These are phyloP conservation scores for Aleiodes alternator DNA, from an alignment of 2,888 invertebrate species.

Conservation along the genomic window DNA sequence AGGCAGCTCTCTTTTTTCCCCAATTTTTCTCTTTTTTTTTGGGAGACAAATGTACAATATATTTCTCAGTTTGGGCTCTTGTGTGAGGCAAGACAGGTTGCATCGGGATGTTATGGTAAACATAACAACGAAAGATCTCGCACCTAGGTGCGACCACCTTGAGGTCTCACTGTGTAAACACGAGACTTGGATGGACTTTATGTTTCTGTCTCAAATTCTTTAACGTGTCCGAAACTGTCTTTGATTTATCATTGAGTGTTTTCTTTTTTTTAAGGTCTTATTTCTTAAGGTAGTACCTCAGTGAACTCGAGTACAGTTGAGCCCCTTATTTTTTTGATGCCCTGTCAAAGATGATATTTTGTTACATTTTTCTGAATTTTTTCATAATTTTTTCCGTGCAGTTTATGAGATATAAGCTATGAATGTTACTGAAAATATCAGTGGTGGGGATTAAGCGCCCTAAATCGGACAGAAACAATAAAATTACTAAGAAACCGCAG, in stretches of 20 bases:
- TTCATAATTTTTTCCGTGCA: no score
- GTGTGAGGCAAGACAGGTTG: conserved; percentile 66
- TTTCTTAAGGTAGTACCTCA: neutral
- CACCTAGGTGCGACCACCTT: conserved; percentile 75
- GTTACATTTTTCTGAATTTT: no score
- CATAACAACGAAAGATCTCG: conserved; percentile 71
- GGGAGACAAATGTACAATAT: conserved; percentile 16
- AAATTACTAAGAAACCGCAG: no score
- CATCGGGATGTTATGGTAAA: conserved; percentile 72
- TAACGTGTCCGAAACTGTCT: conserved; percentile 60
- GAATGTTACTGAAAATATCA: no score
- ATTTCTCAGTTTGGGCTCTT: neutral
- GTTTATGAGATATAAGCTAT: no score
- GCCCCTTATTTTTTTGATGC: no score
- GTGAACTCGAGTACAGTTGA: no score
- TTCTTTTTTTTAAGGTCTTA: neutral
- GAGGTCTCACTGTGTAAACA: conserved; percentile 71
- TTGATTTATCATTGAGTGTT: conserved; percentile 18
- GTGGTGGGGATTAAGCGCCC: no score
- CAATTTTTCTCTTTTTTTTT: conserved; percentile 6
- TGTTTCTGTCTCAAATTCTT: conserved; percentile 75
- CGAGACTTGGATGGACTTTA: conserved; percentile 67
- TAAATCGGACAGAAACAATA: no score
- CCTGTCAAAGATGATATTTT: no score
- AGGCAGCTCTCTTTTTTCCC: neutral